Conservation (phyloP, 2,797 vertebrate species). For the Benthosema pterotum region DNA sequence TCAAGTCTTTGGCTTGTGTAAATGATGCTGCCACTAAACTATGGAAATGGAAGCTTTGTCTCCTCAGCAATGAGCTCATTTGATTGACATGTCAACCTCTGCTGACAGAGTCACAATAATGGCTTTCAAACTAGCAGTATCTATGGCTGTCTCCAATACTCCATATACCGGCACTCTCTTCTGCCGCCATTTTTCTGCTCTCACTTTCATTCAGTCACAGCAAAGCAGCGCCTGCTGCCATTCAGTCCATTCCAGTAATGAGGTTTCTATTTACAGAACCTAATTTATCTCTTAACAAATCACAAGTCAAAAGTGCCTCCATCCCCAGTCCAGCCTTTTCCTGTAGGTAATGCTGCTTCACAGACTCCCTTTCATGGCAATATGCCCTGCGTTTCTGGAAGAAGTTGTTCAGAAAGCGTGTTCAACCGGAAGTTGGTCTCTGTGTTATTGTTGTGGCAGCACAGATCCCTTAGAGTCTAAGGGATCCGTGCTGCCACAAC, state of each 20-base stretch:
- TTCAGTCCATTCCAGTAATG: conserved; percentile 51
- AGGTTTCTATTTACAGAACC: conserved; percentile 29
- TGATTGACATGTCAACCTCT: conserved; percentile 29
- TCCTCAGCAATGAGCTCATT: conserved; percentile 10
- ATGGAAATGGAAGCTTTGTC: conserved; percentile 22
- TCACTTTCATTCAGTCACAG: conserved; percentile 3
- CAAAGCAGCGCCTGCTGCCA: conserved; percentile 14
- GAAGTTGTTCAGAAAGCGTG: too few relatives aligned
- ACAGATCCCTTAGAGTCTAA: too few relatives aligned
- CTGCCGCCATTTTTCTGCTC: neutral
- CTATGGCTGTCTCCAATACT: conserved; percentile 1
- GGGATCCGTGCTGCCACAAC: too few relatives aligned
- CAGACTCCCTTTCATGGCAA: conserved; percentile 2
- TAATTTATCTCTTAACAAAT: conserved; percentile 29
- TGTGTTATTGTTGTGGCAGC: too few relatives aligned
- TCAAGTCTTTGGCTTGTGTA: conserved; percentile 4
- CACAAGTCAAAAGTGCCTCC: conserved; percentile 45
- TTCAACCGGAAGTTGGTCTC: too few relatives aligned
- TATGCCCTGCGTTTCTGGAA: too few relatives aligned
- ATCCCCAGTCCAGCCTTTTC: conserved; percentile 35
- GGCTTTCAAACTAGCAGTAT: conserved; percentile 5
- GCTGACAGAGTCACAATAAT: conserved; percentile 24
- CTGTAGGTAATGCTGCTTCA: conserved; percentile 11
- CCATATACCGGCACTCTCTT: neutral
- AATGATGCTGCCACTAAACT: conserved; percentile 6